Evolutionary conservation across 2,888 invertebrate species (phyloP).

Genomic region (Diogma glabrata): DNA sequence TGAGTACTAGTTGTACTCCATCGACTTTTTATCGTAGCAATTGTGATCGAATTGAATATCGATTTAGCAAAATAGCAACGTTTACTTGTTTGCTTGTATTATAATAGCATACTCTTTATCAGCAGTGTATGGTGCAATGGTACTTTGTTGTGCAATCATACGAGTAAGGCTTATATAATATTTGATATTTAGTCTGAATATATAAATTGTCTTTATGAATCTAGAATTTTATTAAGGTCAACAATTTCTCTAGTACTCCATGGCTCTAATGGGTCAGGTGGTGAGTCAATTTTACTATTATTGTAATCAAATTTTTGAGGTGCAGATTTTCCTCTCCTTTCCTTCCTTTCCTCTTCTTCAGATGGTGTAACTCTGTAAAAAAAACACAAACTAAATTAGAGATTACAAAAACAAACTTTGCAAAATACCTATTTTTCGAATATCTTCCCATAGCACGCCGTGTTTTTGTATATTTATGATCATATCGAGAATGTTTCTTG

Average conservation of each 20-base stretch:
- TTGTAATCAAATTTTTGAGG: conserved; percentile 17
- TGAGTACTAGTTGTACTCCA: too few species aligned
- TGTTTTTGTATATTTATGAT: conserved; percentile 10
- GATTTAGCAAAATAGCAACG: too few species aligned
- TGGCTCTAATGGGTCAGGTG: conserved; percentile 55
- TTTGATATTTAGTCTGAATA: too few species aligned
- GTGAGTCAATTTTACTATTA: conserved; percentile 31
- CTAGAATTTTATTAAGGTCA: conserved; percentile 58
- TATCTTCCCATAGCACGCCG: conserved; percentile 11
- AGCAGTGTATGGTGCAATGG: too few species aligned
- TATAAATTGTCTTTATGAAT: conserved; percentile 17
- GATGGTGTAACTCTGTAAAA: conserved; percentile 18
- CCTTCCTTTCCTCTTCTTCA: conserved; percentile 10
- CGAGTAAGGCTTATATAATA: too few species aligned
- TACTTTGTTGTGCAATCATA: too few species aligned
- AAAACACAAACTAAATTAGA: not conserved
- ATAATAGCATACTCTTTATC: too few species aligned
- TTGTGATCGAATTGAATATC: too few species aligned
- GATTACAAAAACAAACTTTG: not conserved
- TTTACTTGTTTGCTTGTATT: too few species aligned
- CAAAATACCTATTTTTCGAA: conserved; percentile 11
- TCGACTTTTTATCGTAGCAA: too few species aligned
- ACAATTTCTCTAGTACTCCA: conserved; percentile 61
- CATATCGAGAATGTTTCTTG: too few species aligned
- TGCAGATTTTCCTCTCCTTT: conserved; percentile 36